These are phyloP conservation scores for Stenurella melanura DNA, from an alignment of 2,888 invertebrate species.

Conservation along the genomic window DNA sequence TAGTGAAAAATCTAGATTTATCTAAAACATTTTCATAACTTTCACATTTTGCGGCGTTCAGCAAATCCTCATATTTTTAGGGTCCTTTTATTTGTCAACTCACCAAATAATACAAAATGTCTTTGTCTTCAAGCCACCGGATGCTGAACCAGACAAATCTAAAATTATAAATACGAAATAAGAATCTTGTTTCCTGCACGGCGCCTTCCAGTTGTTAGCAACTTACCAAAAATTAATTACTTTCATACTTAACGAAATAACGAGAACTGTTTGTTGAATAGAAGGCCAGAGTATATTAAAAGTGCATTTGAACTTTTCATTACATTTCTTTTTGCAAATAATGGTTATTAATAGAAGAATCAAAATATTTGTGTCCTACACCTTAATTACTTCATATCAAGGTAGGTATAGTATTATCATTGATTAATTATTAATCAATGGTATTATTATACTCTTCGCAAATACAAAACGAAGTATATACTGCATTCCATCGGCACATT, in stretches of 20 bases:
- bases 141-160: slow-evolving; percentile 64
- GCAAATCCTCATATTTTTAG: neutral
- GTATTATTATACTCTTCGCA: too few relatives aligned
- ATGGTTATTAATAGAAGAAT: too few relatives aligned
- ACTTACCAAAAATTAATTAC: slow-evolving; percentile 43
- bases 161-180: slow-evolving; percentile 67
- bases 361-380: too few relatives aligned
- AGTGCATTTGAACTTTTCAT: neutral
- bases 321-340: neutral
- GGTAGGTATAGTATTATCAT: too few relatives aligned
- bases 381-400: too few relatives aligned
- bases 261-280: neutral
- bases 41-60: neutral
- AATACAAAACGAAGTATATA: too few relatives aligned
- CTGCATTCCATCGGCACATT: too few relatives aligned
- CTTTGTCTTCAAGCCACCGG: slow-evolving; percentile 58
- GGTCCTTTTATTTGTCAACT: slow-evolving; percentile 17
- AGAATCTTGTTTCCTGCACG: slow-evolving; percentile 63
- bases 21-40: neutral
- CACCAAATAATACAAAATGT: slow-evolving; percentile 43
- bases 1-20: neutral
- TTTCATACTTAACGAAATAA: slow-evolving; percentile 7
- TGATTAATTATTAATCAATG: too few relatives aligned
- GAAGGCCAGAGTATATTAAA: neutral
- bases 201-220: slow-evolving; percentile 45